Percentiles rank a stretch among this genome's conserved stretches.
Conservation (phyloP, 37 sponge, comb jelly and placozoan species). For the Agelas oroides region DNA sequence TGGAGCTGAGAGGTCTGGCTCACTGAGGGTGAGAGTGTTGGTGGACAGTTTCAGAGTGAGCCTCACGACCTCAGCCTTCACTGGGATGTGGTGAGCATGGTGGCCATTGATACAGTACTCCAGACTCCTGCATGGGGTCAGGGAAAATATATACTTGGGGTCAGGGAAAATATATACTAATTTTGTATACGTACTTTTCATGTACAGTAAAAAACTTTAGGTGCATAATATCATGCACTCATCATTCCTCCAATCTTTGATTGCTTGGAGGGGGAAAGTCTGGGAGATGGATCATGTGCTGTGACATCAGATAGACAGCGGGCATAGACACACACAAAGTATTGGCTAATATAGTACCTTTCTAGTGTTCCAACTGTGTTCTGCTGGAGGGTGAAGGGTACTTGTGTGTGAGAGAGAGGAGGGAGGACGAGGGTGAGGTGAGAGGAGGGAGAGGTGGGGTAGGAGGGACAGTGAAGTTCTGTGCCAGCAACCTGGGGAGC, state of each 20-base stretch:
- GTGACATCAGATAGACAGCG: too few species aligned
- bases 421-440: conserved; percentile 15
- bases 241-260: not conserved
- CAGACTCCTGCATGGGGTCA: conserved; percentile 57
- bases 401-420: conserved; percentile 2
- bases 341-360: too few species aligned
- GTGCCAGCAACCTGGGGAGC: not conserved
- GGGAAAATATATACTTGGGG: conserved; percentile 3
- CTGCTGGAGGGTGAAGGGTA: conserved; percentile 9
- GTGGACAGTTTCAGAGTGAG: conserved; percentile 62
- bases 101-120: conserved; percentile 56
- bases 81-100: conserved; percentile 42
- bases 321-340: too few species aligned
- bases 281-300: too few species aligned
- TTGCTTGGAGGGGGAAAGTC: not conserved
- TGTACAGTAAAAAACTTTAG: not conserved
- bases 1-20: conserved; percentile 11
- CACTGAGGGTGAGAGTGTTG: conserved; percentile 30
- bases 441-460: not conserved
- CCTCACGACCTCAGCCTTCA: conserved; percentile 34
- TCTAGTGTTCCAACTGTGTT: conserved; percentile 17
- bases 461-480: not conserved
- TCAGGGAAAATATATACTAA: not conserved
- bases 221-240: not conserved
- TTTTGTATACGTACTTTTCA: not conserved